Evolutionary conservation across 2,888 invertebrate species (phyloP), one percentile per base, ranked within the genome.

Genomic region (Perizoma affinitatum): DNA sequence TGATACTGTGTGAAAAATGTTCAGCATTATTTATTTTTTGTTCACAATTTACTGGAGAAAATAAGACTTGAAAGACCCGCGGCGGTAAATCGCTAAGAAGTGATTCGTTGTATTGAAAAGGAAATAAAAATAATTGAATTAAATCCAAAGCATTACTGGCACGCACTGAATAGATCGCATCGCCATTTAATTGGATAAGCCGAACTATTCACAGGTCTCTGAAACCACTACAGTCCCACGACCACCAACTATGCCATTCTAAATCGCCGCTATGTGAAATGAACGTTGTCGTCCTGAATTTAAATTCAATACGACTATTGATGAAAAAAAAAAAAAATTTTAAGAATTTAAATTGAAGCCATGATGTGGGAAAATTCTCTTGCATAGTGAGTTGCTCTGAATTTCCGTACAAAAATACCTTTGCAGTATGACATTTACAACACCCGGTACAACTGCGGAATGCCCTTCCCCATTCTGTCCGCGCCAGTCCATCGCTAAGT

Each of bases 181-280:
- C 35, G 50, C 61, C 44, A 54, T 61, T 42, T 64, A 61, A 64
- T 64, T 64, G 64, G 63, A 56, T 59, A 63, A 50, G 47, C 51
- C 35, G 57, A 57, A 38, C 50, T 54, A 54, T 68, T 63, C 58
- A 51, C 40, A 50, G 50, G 49, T 53, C 11, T 45, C 22, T 35
- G 56, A 62, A 63, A 62, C 68, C 35, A 11, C 38, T 36, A 22
- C 9, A 22, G 22, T 44, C 10, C 22, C 34, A n/a, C 5, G 6
- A 46, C 35, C 8, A 46, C 34, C 35, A 46, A 33, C 4, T 22
- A 6, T 44, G 44, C 6, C 44, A 11, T 22, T 22, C 11, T 6
- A 43, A 10, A 11, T 11, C 43, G 11, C 5, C 22, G 22, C 22
- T 22, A 6, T 22, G 11, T 22, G 22, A 44, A 44, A 44, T 44